A percentile compares a stretch with the other conserved stretches of the same genome.
phyloP scores from a whole-genome alignment of 2,113 vertebrate species.

The Athene cunicularia region DNA sequence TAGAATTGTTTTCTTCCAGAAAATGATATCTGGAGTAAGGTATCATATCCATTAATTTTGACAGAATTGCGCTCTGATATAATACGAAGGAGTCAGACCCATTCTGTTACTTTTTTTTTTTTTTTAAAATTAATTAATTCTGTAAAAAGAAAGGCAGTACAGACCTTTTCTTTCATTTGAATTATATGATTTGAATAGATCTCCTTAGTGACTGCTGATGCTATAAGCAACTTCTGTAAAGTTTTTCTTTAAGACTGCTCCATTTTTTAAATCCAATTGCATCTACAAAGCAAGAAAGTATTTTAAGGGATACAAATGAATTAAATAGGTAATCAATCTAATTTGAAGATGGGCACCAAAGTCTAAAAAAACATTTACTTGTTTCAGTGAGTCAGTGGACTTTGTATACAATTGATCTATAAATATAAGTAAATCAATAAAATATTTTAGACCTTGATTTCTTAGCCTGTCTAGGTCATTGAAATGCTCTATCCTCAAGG shows the following conservation, averaged over 20 bases:
- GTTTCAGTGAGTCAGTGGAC: not conserved
- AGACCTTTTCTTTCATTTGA: not conserved
- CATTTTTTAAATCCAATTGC: not conserved
- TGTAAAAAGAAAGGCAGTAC: not conserved
- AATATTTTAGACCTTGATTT: slow-evolving; percentile 54
- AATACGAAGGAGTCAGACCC: not conserved
- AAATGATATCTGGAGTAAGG: not conserved
- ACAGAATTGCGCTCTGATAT: not conserved
- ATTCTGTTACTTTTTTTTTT: not conserved
- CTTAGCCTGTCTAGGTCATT: slow-evolving; percentile 14
- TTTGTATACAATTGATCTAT: slow-evolving; percentile 14
- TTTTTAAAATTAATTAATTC: not conserved
- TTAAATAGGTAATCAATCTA: not conserved
- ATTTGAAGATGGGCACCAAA: not conserved
- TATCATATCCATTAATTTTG: not conserved
- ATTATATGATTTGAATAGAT: not conserved
- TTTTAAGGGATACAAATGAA: not conserved
- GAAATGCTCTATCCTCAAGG: not conserved
- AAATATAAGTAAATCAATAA: slow-evolving; percentile 63
- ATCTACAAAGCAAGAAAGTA: not conserved
- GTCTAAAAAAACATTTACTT: not conserved
- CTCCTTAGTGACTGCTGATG: not conserved
- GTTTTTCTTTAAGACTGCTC: not conserved
- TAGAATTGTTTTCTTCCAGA: not conserved
- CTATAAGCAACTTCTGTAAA: not conserved